These are phyloP conservation scores for Heliconius hermathena DNA, from an alignment of 1,140 invertebrate genomes.

Conservation along the genomic window DNA sequence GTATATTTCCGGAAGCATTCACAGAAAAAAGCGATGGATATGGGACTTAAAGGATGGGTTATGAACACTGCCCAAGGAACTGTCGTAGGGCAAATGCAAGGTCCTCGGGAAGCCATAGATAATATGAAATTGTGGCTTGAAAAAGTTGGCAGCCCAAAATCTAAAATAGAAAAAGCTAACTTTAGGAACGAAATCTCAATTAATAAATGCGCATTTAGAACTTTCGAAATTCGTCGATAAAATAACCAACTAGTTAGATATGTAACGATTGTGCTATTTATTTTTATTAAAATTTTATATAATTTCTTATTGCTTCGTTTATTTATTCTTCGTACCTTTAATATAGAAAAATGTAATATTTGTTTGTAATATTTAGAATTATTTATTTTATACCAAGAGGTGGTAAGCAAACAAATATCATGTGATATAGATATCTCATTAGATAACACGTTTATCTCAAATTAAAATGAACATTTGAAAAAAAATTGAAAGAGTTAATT, in stretches of 20 bases:
- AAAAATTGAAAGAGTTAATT: too few relatives aligned
- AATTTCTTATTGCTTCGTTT: not conserved
- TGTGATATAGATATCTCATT: too few relatives aligned
- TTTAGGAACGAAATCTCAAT: conserved; percentile 80
- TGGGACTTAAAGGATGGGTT: conserved; percentile 85
- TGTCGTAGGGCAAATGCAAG: conserved; percentile 85
- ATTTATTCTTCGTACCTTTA: not conserved
- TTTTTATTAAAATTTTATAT: not conserved
- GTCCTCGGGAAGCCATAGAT: conserved; percentile 78
- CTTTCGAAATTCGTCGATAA: conserved; percentile 69
- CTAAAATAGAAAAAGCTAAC: conserved; percentile 83
- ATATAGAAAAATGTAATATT: not conserved
- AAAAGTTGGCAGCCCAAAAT: conserved; percentile 84
- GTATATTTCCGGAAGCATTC: conserved; percentile 84
- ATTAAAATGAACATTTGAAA: too few relatives aligned
- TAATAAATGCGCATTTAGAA: conserved; percentile 56
- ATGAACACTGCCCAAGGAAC: conserved; percentile 85
- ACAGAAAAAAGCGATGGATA: conserved; percentile 79
- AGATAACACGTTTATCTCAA: too few relatives aligned
- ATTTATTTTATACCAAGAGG: too few relatives aligned
- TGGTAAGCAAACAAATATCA: too few relatives aligned
- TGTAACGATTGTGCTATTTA: not conserved
- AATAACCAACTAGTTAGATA: not conserved
- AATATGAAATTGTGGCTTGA: conserved; percentile 85
- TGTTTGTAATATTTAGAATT: too few relatives aligned